Evolutionary conservation across 2,113 vertebrate genomes (phyloP).

Genomic region (Galbula dea): DNA sequence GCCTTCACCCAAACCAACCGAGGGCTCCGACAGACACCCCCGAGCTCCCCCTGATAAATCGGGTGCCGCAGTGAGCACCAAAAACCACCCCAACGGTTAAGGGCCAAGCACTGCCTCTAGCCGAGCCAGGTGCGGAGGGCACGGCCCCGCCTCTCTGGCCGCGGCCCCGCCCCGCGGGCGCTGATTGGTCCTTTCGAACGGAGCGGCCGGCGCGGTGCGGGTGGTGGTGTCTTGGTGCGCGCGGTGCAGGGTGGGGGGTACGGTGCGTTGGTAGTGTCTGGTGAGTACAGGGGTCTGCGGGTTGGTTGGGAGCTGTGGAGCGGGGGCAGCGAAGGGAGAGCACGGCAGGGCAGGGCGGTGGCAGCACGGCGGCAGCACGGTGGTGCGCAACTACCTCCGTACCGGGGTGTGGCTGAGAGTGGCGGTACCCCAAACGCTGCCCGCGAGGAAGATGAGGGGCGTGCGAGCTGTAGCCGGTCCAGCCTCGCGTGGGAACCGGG

Average conservation of each 20-base stretch:
- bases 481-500: no score
- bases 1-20: no score
- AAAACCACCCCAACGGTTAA: no score
- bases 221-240: no score
- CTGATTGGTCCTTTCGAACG: slow-evolving; percentile 75
- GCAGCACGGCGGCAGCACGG: background rate
- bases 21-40: no score
- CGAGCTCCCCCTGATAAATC: no score
- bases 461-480: background rate
- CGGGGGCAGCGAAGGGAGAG: background rate
- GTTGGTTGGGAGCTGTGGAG: no score
- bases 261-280: background rate
- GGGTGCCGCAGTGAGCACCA: no score
- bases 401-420: background rate
- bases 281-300: background rate
- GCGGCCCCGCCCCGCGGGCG: background rate
- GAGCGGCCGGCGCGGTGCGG: slow-evolving; percentile 17
- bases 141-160: background rate
- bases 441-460: background rate
- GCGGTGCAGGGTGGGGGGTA: background rate
- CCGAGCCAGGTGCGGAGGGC: background rate
- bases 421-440: no score
- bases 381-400: no score
- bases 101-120: no score
- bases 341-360: no score